phyloP scores from a whole-genome alignment of 2,113 vertebrate species.

The Recurvirostra avosetta region DNA sequence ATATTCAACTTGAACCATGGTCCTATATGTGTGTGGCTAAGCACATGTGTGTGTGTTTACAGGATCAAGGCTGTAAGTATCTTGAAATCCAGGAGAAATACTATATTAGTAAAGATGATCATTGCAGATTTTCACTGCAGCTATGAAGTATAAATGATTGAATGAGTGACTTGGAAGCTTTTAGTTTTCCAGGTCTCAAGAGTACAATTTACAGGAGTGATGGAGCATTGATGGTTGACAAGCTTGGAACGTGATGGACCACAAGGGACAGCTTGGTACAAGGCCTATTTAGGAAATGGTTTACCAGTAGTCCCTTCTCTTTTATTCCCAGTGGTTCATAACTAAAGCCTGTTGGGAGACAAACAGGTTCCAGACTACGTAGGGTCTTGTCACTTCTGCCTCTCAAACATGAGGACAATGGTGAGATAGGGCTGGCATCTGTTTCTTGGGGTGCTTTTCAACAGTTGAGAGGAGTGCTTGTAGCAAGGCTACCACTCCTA shows the following conservation, averaged over 20 bases:
- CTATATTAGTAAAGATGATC: background rate
- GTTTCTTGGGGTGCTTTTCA: background rate
- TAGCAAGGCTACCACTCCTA: background rate
- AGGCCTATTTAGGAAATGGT: background rate
- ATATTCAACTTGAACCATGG: fast-evolving
- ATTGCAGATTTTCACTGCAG: background rate
- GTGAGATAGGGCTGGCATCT: background rate
- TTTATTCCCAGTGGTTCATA: background rate
- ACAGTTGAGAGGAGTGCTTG: background rate
- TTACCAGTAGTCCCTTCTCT: background rate
- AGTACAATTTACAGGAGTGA: background rate
- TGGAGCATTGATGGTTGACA: background rate
- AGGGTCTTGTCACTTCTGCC: background rate
- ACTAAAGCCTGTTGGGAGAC: background rate
- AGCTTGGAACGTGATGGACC: background rate
- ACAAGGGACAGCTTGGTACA: background rate
- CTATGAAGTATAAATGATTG: background rate
- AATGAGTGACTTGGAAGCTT: background rate
- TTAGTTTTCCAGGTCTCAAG: background rate
- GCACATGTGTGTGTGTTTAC: background rate
- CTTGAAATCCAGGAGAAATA: background rate
- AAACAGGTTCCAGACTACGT: background rate
- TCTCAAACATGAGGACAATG: background rate
- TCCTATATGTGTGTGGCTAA: background rate
- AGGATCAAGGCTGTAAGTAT: background rate